phyloP scores from a whole-genome alignment of 2,888 invertebrate species.

The Cerceris ruficornis region DNA sequence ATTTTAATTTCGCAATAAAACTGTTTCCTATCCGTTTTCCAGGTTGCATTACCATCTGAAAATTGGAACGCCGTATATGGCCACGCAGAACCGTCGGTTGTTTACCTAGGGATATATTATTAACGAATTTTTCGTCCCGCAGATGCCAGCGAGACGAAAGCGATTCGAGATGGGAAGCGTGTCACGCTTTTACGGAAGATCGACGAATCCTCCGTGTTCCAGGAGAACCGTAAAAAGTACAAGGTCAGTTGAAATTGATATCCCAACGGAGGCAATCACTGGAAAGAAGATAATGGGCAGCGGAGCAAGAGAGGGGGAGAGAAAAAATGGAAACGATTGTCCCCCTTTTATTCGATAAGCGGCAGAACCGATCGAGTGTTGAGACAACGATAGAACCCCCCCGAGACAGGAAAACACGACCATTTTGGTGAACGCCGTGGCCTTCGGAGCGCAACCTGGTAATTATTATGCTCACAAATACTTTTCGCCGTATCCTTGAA shows the following conservation, averaged over 20 bases:
- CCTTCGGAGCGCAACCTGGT: not conserved
- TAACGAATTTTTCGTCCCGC: no score
- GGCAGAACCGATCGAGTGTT: not conserved
- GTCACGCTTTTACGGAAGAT: conserved; percentile 50
- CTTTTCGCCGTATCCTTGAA: conserved; percentile 33
- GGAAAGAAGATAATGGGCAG: no score
- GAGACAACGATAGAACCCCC: not conserved
- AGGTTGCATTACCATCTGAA: not conserved
- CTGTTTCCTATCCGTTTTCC: not conserved
- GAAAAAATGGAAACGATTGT: not conserved
- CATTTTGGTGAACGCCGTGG: conserved; percentile 51
- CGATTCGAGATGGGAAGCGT: conserved; percentile 35
- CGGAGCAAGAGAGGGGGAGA: not conserved
- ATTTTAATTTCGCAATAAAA: conserved; percentile 25
- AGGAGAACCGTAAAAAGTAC: not conserved
- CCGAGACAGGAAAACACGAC: conserved; percentile 6
- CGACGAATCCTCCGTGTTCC: not conserved
- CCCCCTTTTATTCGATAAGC: not conserved
- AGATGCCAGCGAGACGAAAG: conserved; percentile 52
- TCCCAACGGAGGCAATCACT: no score
- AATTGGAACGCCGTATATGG: no score
- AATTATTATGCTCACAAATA: conserved; percentile 9
- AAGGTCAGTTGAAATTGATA: no score
- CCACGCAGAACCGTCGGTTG: no score
- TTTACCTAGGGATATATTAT: no score